Conservation (phyloP, 2,888 invertebrate genomes). For the Eurytoma californica region DNA sequence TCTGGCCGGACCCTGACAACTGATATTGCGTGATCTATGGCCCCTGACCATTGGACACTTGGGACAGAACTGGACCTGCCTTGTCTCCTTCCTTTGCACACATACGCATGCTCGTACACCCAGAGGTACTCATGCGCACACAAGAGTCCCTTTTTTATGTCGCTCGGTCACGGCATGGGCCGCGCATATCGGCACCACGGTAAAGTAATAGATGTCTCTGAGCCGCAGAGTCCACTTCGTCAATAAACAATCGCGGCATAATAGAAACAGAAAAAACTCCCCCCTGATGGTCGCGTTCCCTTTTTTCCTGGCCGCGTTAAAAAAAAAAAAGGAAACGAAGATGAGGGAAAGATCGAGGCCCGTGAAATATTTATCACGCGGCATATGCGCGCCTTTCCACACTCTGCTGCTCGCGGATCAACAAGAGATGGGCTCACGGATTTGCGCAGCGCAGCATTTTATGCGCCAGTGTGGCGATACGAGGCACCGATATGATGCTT, state of each 20-base stretch:
- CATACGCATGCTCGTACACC: too few species aligned
- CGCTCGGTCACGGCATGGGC: conserved; percentile 60
- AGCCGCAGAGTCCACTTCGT: conserved; percentile 72
- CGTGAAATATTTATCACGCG: conserved; percentile 71
- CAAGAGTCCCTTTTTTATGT: conserved; percentile 57
- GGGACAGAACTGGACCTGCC: conserved; percentile 71
- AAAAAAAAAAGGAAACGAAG: conserved; percentile 23
- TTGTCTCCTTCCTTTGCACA: conserved; percentile 48
- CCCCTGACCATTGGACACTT: conserved; percentile 72
- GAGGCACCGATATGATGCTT: conserved; percentile 56
- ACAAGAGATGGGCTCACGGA: conserved; percentile 66
- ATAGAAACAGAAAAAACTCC: conserved; percentile 66
- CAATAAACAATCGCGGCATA: conserved; percentile 74
- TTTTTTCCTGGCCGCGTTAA: conserved; percentile 10
- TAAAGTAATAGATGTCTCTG: conserved; percentile 74
- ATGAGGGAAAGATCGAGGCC: conserved; percentile 48
- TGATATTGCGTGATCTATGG: conserved; percentile 75
- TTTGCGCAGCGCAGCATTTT: conserved; percentile 60
- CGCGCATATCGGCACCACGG: conserved; percentile 31
- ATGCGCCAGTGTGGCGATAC: conserved; percentile 58
- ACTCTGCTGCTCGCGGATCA: conserved; percentile 57
- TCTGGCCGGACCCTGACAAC: conserved; percentile 60
- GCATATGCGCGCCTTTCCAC: conserved; percentile 61
- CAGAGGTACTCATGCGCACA: conserved; percentile 22
- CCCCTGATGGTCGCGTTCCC: not conserved